Percentiles rank a stretch among this genome's conserved stretches.
phyloP scores from a whole-genome alignment of 2,888 invertebrate genomes.

The Netelia virgata region DNA sequence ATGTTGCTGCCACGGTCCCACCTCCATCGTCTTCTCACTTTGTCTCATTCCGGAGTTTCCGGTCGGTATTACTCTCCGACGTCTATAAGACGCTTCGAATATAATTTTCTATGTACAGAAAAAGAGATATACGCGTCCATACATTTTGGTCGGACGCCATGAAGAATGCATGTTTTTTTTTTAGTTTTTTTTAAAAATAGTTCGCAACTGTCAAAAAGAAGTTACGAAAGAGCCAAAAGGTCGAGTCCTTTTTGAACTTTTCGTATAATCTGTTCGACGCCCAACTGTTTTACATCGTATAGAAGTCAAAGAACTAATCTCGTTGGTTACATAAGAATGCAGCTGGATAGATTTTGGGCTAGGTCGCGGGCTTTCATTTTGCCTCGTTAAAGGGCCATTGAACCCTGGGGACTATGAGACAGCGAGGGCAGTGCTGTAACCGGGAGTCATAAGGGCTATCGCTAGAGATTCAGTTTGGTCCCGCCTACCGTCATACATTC shows the following conservation, averaged over 20 bases:
- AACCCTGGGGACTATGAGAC: conserved; percentile 58
- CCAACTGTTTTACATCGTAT: conserved; percentile 64
- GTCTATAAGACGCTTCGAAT: not conserved
- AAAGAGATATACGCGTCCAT: not conserved
- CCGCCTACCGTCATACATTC: conserved; percentile 11
- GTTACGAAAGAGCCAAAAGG: conserved; percentile 24
- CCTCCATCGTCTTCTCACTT: conserved; percentile 64
- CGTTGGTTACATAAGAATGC: conserved; percentile 73
- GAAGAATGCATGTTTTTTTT: not conserved
- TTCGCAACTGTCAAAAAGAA: not conserved
- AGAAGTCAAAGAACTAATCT: conserved; percentile 72
- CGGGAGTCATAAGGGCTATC: conserved; percentile 30
- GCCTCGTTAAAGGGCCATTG: conserved; percentile 73
- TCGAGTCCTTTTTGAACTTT: conserved; percentile 54
- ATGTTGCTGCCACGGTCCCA: conserved; percentile 68
- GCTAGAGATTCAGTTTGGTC: conserved; percentile 35
- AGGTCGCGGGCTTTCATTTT: conserved; percentile 74
- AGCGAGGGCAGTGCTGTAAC: not conserved
- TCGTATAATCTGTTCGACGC: conserved; percentile 54
- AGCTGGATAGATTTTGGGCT: conserved; percentile 72
- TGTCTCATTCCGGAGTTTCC: conserved; percentile 44
- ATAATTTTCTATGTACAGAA: not conserved
- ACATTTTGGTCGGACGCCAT: not conserved
- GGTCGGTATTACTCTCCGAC: conserved; percentile 9
- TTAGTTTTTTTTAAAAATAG: not conserved